phyloP scores from a whole-genome alignment of 1,140 invertebrate genomes.

The Proales similis region DNA sequence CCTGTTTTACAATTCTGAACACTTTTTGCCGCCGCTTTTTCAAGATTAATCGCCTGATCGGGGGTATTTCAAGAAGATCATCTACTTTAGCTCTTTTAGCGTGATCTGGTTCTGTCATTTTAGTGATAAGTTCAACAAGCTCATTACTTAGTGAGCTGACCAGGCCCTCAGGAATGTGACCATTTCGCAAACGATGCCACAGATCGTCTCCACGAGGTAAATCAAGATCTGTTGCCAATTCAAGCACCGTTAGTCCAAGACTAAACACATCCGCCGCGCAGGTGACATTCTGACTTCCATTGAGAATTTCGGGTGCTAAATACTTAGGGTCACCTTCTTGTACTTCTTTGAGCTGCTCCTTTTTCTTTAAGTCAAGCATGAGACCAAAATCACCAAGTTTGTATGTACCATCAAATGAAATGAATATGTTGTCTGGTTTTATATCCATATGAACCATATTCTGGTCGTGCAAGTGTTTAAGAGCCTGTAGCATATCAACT shows the following conservation, averaged over 20 bases:
- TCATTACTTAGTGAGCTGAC: conserved; percentile 57
- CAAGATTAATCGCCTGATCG: conserved; percentile 7
- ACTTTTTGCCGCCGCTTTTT: conserved; percentile 3
- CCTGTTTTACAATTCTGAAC: neutral
- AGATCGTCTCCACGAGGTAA: conserved; percentile 62
- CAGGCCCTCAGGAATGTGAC: conserved; percentile 54
- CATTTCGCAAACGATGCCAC: conserved; percentile 63
- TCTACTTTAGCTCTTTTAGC: conserved; percentile 56
- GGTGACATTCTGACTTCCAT: conserved; percentile 59
- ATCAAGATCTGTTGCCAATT: conserved; percentile 64
- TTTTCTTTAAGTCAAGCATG: conserved; percentile 60
- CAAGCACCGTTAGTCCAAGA: conserved; percentile 66
- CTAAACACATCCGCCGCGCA: conserved; percentile 58
- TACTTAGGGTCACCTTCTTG: conserved; percentile 71
- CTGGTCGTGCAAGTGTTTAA: conserved; percentile 62
- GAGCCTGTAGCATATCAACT: conserved; percentile 57
- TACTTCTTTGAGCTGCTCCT: conserved; percentile 41
- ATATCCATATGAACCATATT: conserved; percentile 68
- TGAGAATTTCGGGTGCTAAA: conserved; percentile 65
- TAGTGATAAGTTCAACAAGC: conserved; percentile 56
- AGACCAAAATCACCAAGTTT: conserved; percentile 70
- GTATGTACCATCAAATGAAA: conserved; percentile 58
- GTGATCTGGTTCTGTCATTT: conserved; percentile 59
- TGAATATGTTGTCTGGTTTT: conserved; percentile 68
- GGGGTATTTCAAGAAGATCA: conserved; percentile 52